Conservation (phyloP, 2,113 vertebrate species). For the Anarhynchus alexandrinus region DNA sequence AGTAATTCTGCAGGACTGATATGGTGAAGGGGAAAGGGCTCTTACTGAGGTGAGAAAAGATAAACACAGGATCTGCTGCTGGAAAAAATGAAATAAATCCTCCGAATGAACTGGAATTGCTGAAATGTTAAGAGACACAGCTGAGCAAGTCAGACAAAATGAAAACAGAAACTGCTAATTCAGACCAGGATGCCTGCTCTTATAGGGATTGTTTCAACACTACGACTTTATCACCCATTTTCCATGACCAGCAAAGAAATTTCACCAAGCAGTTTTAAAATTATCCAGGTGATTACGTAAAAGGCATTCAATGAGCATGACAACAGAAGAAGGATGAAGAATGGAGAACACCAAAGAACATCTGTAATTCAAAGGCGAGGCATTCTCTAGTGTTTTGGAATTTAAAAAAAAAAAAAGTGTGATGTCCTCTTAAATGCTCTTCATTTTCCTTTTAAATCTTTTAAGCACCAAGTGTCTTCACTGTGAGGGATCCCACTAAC, state of each 20-base stretch:
- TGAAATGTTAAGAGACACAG: conserved; percentile 27
- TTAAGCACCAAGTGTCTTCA: neutral
- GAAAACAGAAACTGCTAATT: conserved; percentile 22
- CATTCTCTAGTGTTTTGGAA: neutral
- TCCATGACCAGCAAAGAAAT: neutral
- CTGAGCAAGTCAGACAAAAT: neutral
- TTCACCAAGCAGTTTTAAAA: neutral
- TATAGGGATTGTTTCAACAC: neutral
- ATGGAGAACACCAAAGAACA: neutral
- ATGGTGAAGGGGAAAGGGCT: neutral
- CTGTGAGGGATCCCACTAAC: neutral
- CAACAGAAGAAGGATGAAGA: neutral
- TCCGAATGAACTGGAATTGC: conserved; percentile 7
- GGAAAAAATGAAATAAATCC: conserved; percentile 44
- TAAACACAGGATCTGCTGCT: conserved; percentile 29
- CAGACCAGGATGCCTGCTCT: neutral
- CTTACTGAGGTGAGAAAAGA: conserved; percentile 50
- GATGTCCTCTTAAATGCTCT: neutral
- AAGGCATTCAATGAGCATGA: neutral
- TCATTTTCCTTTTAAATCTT: neutral
- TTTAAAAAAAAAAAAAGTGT: neutral
- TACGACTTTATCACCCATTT: neutral
- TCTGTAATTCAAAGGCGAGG: neutral
- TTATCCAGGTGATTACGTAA: neutral
- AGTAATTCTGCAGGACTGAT: conserved; percentile 29